These are phyloP conservation scores for Parasteatoda tepidariorum DNA, from an alignment of 1,140 invertebrate species.

Conservation along the genomic window DNA sequence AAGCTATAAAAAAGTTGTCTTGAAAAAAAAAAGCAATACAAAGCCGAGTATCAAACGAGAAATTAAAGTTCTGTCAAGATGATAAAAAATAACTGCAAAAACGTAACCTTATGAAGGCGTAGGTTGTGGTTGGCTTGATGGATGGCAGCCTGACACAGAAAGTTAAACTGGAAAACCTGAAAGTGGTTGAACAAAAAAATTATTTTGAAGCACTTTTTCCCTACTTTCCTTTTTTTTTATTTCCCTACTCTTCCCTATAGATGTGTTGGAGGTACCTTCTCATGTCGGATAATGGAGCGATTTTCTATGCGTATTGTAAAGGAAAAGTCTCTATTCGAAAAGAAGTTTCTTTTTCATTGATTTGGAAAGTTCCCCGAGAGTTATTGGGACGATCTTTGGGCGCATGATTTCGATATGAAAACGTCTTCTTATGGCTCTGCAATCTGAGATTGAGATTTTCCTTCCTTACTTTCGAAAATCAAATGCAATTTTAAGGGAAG, in stretches of 20 bases:
- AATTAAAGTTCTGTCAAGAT: conserved; percentile 57
- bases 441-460: too few relatives aligned
- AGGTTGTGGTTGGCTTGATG: conserved; percentile 32
- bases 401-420: neutral
- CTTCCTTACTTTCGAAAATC: too few relatives aligned
- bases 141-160: conserved; percentile 36
- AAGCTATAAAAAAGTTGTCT: neutral
- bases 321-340: neutral
- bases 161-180: conserved; percentile 43
- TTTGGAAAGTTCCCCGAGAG: neutral
- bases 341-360: neutral
- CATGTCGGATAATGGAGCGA: conserved; percentile 9
- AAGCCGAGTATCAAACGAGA: conserved; percentile 34
- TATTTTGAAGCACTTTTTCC: neutral
- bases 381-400: neutral
- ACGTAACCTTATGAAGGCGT: conserved; percentile 26
- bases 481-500: too few relatives aligned
- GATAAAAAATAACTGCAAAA: conserved; percentile 44
- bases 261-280: neutral
- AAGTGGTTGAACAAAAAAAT: conserved; percentile 9
- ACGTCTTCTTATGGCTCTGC: too few relatives aligned
- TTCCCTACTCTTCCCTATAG: neutral
- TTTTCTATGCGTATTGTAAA: conserved; percentile 37
- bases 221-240: neutral
- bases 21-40: neutral